Conservation (phyloP, 2,888 invertebrate genomes). For the Caenorhabditis macrosperma region DNA sequence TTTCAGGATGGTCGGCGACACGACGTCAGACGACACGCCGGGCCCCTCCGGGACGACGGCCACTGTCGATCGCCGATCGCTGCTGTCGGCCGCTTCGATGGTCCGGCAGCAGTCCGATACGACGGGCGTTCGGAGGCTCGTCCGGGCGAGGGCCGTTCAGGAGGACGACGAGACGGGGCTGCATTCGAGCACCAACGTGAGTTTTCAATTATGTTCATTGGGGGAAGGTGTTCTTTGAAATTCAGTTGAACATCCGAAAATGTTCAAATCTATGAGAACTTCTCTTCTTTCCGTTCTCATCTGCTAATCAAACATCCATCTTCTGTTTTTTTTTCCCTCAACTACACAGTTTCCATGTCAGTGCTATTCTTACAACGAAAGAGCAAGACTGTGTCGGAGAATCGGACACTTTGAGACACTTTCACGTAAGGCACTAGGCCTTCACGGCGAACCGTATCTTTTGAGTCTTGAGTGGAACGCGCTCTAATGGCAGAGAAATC, state of each 20-base stretch:
- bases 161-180: slow-evolving; percentile 58
- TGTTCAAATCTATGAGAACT: too few species aligned
- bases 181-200: slow-evolving; percentile 41
- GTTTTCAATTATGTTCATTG: slow-evolving; percentile 2
- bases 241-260: neutral
- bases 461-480: too few species aligned
- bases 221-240: neutral
- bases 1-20: slow-evolving; percentile 69
- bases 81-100: slow-evolving; percentile 67
- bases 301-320: too few species aligned
- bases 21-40: slow-evolving; percentile 42
- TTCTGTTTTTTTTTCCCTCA: too few species aligned
- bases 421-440: too few species aligned
- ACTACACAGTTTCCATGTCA: too few species aligned
- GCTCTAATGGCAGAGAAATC: too few species aligned
- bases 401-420: too few species aligned
- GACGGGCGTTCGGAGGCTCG: slow-evolving; percentile 64
- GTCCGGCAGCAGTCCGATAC: slow-evolving; percentile 75
- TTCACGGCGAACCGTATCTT: too few species aligned
- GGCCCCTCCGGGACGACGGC: slow-evolving; percentile 45
- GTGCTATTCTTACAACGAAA: too few species aligned
- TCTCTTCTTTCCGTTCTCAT: too few species aligned
- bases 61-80: slow-evolving; percentile 43
- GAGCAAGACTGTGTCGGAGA: too few species aligned
- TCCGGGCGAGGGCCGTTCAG: slow-evolving; percentile 59